Evolutionary conservation across 1,140 invertebrate genomes (phyloP), one percentile per base, ranked within the genome.

Genomic region (Camponotus vicinus): DNA sequence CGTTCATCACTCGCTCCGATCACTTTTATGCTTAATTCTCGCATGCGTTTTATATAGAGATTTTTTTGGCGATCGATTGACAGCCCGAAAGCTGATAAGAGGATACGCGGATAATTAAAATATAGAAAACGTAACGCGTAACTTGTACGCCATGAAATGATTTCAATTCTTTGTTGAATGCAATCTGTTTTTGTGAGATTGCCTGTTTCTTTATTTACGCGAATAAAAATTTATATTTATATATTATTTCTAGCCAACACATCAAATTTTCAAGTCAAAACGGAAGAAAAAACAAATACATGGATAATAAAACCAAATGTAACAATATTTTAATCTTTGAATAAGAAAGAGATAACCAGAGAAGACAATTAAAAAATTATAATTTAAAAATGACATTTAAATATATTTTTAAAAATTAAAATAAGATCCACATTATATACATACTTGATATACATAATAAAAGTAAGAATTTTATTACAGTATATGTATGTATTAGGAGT

Each of bases 21-120:
- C 86, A 73, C 73, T 85, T 89, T 88, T 85, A 83, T 69, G 73
- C 80, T 85, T 52, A 64, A 73, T 13, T 52, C 71, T 57, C 86
- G 40, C 52, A 34, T 32, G 45, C 42, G 61, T 61, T 85, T 85
- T 66, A 67, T 77, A 85, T 57, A 57, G 34, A 27, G 66, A 57
- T 77, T 83, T 87, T 86, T 77, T 86, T 37, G 5, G 42, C 2
- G 52, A 49, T 52, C 66, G 67, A 89, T 59, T 75, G 82, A 85
- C 73, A 66, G 69, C 15, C 71, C 67, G 67, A 63, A 78, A 85
- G 66, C 86, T 45, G 86, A 89, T 78, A 85, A 88, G 86, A 57
- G 83, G 86, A 71, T 55, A 88, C 59, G 66, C 32, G 45, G 45
- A 71, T 77, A 85, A 69, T 85, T 84, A 84, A 67, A 59, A 66